Evolutionary conservation across 2,113 vertebrate genomes (phyloP), one percentile per base, ranked within the genome.

Genomic region (Caretta caretta): DNA sequence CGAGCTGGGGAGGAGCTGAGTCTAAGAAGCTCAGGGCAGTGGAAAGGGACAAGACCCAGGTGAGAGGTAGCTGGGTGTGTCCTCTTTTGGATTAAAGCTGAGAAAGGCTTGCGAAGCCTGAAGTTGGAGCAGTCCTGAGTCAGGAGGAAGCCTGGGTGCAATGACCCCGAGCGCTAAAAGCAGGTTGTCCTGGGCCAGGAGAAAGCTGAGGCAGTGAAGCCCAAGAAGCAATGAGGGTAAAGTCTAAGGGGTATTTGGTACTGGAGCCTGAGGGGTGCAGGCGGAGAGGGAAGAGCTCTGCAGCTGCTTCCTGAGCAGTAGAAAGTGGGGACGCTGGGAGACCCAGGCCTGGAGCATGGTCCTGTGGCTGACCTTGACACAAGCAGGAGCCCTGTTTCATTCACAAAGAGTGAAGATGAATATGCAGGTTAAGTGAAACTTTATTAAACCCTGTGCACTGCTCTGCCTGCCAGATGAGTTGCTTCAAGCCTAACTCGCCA

Each of bases 1-100:
- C 65, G 17, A 20, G 16, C 31, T 22, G 14, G 35, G 65, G 5
- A 22, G 62, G n/a, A 38, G 35, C 16, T 38, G 65, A 38, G 9
- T 20, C 19, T 38, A 80, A 65, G 8, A 10, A 59, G 5, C 14
- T 38, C 22, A 20, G 12, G 24, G n/a, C 24, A 78, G 50, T 2
- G 24, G 12, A 11, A 16, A 38, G 7, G 35, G 62, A 59, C 2
- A 25, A 49, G 22, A n/a, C 49, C 27, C 17, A 1, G 0, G 1
- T 1, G 80, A 8, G 4, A 51, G 91, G 6, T 69, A 38, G 78
- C 81, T 96, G 82, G 29, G 65, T 31, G 2, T 29, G 27, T 62
- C 14, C 29, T 62, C 29, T 62, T 13, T 62, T 62, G 29, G 12
- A 5, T 29, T 31, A 62, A 62, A 62, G 29, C 59, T 62, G 29